Evolutionary conservation across 2,113 vertebrate genomes (phyloP), one percentile per base, ranked within the genome.

Genomic region (Tricholaema leucomelas): DNA sequence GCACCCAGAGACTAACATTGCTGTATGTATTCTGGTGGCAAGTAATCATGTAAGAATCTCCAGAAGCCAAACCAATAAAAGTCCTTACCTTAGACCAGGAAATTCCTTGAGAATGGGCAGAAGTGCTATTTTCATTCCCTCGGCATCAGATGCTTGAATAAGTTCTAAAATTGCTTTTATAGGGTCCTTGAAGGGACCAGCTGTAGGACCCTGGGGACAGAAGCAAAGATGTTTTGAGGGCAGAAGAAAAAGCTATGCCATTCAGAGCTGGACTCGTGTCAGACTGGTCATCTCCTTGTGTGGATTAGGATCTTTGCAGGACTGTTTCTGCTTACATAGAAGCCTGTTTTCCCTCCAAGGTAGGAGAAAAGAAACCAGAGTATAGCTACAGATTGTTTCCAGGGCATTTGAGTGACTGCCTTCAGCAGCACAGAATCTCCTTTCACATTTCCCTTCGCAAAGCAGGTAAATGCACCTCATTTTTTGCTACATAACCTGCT

Each of bases 81-180:
- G 30, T 21, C 15, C 71, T 93, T 92, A 96, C 96, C 96, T 92
- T 71, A 96, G 54, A 55, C 58, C 79, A 85, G 96, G 95, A 87
- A 94, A 93, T 25, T 95, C 89, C 71, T 44, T 71, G 44, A 96
- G 79, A 67, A 96, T 73, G 65, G 87, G 89, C 35, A 95, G 58
- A 74, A 96, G 92, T 35, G 95, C 87, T 93, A 96, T 94, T 95
- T 94, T 96, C 95, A 94, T 96, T 25, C 93, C 95, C n/a, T 96
- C 94, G 7, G 85, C 28, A 77, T 96, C 79, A 1, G 92, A 85
- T 83, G 91, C 35, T 83, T 91, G 75, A 91, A 92, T 85, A 83
- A 96, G 79, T n/a, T 64, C 94, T 91, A 96, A 67, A 89, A 96
- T 65, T 58, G 85, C 35, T 90, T 92, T 74, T 52, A 96, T 72